These are phyloP conservation scores for Patiria pectinifera DNA, from an alignment of 53 echinoderm and acorn worm genomes.

Conservation along the genomic window DNA sequence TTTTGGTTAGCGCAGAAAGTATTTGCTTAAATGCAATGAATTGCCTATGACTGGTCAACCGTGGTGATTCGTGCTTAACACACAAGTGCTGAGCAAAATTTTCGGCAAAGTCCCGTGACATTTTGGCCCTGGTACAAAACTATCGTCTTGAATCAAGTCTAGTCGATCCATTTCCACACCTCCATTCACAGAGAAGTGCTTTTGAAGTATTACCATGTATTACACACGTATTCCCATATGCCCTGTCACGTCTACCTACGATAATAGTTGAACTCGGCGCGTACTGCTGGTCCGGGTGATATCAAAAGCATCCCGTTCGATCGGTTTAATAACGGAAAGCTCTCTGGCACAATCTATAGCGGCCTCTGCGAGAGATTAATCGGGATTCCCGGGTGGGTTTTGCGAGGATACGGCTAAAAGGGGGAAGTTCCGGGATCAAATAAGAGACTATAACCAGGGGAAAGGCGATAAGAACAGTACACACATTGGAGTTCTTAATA, in stretches of 20 bases:
- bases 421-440: conserved; percentile 30
- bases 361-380: not conserved
- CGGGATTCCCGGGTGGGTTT: not conserved
- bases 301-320: not conserved
- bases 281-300: not conserved
- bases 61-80: too few species aligned
- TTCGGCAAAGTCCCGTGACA: too few species aligned
- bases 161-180: not conserved
- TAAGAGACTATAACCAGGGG: not conserved
- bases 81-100: too few species aligned
- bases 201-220: not conserved
- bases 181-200: not conserved
- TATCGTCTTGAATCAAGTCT: not conserved
- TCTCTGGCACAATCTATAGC: not conserved
- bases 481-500: not conserved
- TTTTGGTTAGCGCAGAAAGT: too few species aligned
- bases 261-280: not conserved
- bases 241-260: conserved; percentile 12
- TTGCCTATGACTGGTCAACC: too few species aligned
- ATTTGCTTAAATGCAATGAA: too few species aligned
- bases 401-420: conserved; percentile 1
- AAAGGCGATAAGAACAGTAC: not conserved
- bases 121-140: not conserved
- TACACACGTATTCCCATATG: not conserved
- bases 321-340: not conserved